Evolutionary conservation across 2,888 invertebrate species (phyloP).

Genomic region (Alloplasta piceator): DNA sequence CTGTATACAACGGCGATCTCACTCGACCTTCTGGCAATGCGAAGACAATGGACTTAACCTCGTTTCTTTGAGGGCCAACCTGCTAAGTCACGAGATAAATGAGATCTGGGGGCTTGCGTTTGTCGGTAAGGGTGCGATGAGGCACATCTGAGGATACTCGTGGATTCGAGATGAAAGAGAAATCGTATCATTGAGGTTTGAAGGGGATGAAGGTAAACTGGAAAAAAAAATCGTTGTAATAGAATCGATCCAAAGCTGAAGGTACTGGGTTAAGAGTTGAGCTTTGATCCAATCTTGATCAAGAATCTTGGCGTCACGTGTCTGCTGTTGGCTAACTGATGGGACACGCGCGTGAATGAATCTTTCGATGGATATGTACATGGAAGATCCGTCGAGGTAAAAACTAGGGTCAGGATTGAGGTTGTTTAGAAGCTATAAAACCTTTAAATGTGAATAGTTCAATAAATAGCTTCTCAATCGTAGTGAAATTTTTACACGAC

Average conservation of each 20-base stretch:
- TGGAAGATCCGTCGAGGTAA: no score
- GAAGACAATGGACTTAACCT: conserved; percentile 61
- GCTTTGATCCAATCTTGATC: conserved; percentile 31
- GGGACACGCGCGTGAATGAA: conserved; percentile 54
- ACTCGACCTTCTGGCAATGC: conserved; percentile 21
- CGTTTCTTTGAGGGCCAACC: conserved; percentile 56
- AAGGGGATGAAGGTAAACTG: neutral
- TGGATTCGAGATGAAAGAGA: conserved; percentile 31
- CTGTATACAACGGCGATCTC: neutral
- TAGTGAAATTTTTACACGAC: no score
- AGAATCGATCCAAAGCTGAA: neutral
- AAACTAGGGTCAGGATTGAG: no score
- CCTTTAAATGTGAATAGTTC: no score
- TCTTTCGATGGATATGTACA: conserved; percentile 40
- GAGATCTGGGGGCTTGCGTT: conserved; percentile 30
- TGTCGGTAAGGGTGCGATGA: neutral
- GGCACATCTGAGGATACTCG: conserved; percentile 21
- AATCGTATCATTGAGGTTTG: neutral
- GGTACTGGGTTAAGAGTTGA: conserved; percentile 1
- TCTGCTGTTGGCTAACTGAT: conserved; percentile 48
- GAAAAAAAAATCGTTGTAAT: conserved; percentile 1
- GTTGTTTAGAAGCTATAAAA: no score
- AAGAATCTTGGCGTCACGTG: neutral
- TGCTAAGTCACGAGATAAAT: conserved; percentile 51
- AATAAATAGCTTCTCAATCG: no score